Base-by-base conservation (phyloP, 2,888 invertebrate genomes). In the Drosophila mimica region DNA sequence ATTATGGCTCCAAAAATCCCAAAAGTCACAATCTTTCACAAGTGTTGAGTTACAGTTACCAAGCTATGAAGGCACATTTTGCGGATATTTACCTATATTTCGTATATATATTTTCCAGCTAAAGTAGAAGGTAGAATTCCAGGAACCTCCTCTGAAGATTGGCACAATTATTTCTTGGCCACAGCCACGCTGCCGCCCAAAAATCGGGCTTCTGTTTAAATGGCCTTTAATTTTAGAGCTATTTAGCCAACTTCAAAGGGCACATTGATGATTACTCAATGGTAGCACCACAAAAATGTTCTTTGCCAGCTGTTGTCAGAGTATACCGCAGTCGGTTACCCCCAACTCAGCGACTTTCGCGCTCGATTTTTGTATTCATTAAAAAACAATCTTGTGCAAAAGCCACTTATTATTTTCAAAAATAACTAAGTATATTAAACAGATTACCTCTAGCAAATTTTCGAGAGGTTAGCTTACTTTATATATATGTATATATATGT, bases 191-290 rank as follows among this genome's bases (percentile, higher is more conserved):
- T 30, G 3, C 33, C 4, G 13, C 34, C 13, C 34, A 34, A 34
- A 0, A 34, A 34, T 13, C 34, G 13, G 34, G 34, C 34, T 34
- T 34, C 0, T 38, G 17, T 17, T 38, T 17, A 38, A 8, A 38
- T 38, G 7, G 8, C 7, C 20, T 46, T 4, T 4, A 46, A 8
- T 25, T 15, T 15, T 4, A 4, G 4, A 25, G 15, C 7, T 13
- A 25, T 2, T 8, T 0, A 25, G 8, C 0, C 7, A 46, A 25
- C 15, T 15, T 15, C 13, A 46, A 15, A 4, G 15, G 0, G 0
- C 25, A 46, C 8, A 46, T 25, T 25, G 20, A 25, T 7, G 7
- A 4, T 8, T 25, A 15, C 20, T 15, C 1, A 25, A 7, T 0
- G n/a, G 40, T 20, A 2, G 9, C n/a, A n/a, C 4, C 11, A 43